These are phyloP conservation scores for Agelaius phoeniceus DNA, from an alignment of 2,113 vertebrate genomes.

Conservation along the genomic window DNA sequence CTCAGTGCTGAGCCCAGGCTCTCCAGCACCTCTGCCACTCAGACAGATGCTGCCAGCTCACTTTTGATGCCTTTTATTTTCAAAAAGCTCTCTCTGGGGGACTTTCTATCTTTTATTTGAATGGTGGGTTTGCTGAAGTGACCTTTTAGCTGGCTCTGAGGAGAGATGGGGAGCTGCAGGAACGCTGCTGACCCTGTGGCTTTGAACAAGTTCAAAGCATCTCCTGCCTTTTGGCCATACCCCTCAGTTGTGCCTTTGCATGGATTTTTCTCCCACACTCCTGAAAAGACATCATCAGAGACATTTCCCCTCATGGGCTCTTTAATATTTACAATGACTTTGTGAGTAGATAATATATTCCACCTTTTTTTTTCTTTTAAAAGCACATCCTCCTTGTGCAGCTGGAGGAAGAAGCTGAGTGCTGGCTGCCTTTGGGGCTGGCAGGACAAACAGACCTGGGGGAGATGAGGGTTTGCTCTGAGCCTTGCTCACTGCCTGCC, in stretches of 20 bases:
- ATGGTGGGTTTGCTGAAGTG: neutral
- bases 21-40: neutral
- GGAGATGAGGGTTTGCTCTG: neutral
- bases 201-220: conserved; percentile 35
- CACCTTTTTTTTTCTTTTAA: neutral
- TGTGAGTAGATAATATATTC: conserved; percentile 38
- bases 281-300: conserved; percentile 31
- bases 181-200: neutral
- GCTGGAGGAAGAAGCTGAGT: neutral
- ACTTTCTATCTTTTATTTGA: neutral
- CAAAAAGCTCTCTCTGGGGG: neutral
- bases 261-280: conserved; percentile 2
- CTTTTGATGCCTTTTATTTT: conserved; percentile 13
- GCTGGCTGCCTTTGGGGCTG: neutral
- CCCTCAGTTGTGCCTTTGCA: neutral
- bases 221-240: neutral
- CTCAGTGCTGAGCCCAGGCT: neutral
- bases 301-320: neutral
- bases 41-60: fast-evolving
- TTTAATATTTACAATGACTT: conserved; percentile 42
- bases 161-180: neutral
- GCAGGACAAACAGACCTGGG: neutral
- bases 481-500: fast-evolving
- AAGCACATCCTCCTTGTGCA: neutral
- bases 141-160: neutral